phyloP scores from a whole-genome alignment of 2,888 invertebrate genomes.

The Cynaeus angustus region DNA sequence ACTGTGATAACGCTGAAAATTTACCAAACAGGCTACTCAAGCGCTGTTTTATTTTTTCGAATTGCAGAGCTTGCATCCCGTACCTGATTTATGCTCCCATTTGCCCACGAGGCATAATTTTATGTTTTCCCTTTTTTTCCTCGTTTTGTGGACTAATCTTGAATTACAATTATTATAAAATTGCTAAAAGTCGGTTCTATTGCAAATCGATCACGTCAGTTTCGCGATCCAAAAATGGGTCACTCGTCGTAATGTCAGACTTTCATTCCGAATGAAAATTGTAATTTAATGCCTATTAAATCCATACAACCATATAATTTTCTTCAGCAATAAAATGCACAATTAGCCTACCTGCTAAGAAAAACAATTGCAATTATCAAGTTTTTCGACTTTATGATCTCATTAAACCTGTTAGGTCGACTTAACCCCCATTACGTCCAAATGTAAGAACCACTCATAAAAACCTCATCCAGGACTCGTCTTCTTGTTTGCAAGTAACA shows the following conservation, averaged over 20 bases:
- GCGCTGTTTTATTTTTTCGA: no score
- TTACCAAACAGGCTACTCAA: no score
- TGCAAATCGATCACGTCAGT: no score
- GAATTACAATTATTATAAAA: no score
- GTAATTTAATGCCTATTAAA: slow-evolving; percentile 59
- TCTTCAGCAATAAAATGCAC: slow-evolving; percentile 54
- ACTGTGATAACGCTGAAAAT: no score
- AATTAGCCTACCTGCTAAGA: slow-evolving; percentile 55
- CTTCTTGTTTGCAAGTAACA: slow-evolving; percentile 43
- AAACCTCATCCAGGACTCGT: slow-evolving; percentile 16
- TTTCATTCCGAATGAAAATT: slow-evolving; percentile 57
- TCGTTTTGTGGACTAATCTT: no score
- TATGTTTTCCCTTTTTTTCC: no score
- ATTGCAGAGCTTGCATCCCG: no score
- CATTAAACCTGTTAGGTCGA: slow-evolving; percentile 36
- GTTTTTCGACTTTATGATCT: slow-evolving; percentile 38
- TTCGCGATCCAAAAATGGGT: slow-evolving; percentile 6
- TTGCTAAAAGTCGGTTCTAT: no score
- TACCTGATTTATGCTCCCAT: no score
- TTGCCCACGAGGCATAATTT: no score
- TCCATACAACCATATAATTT: slow-evolving; percentile 55
- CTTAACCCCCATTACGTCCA: slow-evolving; percentile 13
- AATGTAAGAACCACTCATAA: slow-evolving; percentile 24
- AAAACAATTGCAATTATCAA: slow-evolving; percentile 47
- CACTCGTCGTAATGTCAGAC: slow-evolving; percentile 43